These are phyloP conservation scores for Crotalus helleri DNA, from an alignment of 2,113 vertebrate species.

Conservation along the genomic window DNA sequence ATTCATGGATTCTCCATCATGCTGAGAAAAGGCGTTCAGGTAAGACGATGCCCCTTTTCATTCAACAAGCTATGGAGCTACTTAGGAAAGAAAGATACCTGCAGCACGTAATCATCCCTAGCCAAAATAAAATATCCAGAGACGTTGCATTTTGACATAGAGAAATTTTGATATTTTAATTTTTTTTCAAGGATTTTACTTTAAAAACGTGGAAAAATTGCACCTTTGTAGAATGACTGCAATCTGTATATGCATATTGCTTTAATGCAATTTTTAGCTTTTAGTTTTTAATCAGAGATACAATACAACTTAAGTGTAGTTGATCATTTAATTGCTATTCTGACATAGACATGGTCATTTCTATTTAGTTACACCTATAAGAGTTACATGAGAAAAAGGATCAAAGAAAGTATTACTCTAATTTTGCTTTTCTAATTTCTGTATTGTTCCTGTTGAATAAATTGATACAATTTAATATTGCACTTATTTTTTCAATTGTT, in stretches of 20 bases:
- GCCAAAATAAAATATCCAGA: neutral
- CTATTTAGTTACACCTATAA: neutral
- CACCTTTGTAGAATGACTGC: neutral
- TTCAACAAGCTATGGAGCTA: too few species aligned
- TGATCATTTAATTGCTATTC: neutral
- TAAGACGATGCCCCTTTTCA: too few species aligned
- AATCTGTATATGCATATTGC: neutral
- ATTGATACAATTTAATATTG: neutral
- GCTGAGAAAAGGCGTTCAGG: too few species aligned
- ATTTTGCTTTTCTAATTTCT: neutral
- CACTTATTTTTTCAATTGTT: neutral
- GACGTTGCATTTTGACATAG: neutral
- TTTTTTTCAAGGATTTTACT: neutral
- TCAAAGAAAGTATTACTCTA: neutral
- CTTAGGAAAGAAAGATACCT: neutral
- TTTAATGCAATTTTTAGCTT: neutral
- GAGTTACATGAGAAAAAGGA: neutral
- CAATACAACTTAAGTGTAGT: neutral
- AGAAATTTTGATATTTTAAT: neutral
- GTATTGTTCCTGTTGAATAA: neutral
- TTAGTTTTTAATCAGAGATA: neutral
- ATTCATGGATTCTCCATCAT: too few species aligned
- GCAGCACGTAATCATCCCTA: neutral
- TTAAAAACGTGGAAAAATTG: neutral
- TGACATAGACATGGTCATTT: neutral